phyloP scores from a whole-genome alignment of 2,888 invertebrate species.

The Melitaea athalia region DNA sequence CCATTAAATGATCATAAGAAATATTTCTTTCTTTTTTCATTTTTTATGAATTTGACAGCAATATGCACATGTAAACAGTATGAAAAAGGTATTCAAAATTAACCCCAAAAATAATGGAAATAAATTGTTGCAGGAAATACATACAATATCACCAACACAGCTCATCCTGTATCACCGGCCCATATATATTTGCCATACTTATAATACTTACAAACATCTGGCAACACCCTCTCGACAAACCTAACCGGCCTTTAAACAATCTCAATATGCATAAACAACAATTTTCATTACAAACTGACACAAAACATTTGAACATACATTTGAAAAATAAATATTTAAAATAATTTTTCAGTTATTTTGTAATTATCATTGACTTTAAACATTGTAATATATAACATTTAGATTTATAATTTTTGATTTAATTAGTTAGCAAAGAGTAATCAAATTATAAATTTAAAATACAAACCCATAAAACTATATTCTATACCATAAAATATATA shows the following conservation, averaged over 20 bases:
- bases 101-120: constrained; percentile 53
- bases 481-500: background rate
- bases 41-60: constrained; percentile 1
- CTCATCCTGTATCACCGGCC: constrained; percentile 61
- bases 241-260: constrained; percentile 54
- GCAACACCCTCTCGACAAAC: constrained; percentile 65
- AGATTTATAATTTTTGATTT: background rate
- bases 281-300: background rate
- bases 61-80: constrained; percentile 23
- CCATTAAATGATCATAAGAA: background rate
- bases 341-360: background rate
- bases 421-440: background rate
- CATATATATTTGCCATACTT: constrained; percentile 34
- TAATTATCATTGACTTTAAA: background rate
- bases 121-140: constrained; percentile 70
- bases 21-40: too few relatives aligned
- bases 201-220: constrained; percentile 59
- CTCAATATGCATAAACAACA: constrained; percentile 14
- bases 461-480: background rate
- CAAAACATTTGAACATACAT: background rate
- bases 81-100: constrained; percentile 37
- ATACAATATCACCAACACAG: constrained; percentile 78
- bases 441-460: background rate
- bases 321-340: background rate
- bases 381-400: background rate